phyloP scores from a whole-genome alignment of 2,888 invertebrate genomes.

The Fragum fragum region DNA sequence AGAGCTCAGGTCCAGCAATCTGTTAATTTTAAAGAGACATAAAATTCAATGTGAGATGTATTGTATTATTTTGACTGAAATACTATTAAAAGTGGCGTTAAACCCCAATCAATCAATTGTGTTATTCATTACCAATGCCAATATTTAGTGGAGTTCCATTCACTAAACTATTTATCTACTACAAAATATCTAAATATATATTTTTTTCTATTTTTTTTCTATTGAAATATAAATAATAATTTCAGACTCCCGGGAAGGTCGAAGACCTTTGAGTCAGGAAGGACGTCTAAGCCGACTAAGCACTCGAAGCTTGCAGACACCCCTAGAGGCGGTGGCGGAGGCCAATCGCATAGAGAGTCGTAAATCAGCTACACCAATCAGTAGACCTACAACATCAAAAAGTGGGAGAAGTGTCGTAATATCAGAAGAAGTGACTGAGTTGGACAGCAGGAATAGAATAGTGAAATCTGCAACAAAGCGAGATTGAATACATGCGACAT shows the following conservation, averaged over 20 bases:
- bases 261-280: constrained; percentile 62
- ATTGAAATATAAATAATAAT: background rate
- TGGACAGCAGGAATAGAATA: constrained; percentile 13
- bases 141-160: too few species aligned
- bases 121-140: too few species aligned
- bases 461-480: constrained; percentile 18
- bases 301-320: constrained; percentile 49
- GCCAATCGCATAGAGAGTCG: constrained; percentile 53
- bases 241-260: constrained; percentile 68
- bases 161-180: too few species aligned
- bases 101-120: too few species aligned
- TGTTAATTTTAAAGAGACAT: too few species aligned
- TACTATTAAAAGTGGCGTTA: too few species aligned
- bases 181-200: too few species aligned
- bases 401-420: constrained; percentile 55
- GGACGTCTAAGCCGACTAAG: constrained; percentile 58
- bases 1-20: too few species aligned
- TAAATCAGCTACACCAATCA: constrained; percentile 21
- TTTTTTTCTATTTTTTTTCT: too few species aligned
- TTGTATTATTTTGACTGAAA: too few species aligned
- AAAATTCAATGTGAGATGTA: too few species aligned
- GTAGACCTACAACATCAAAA: constrained; percentile 49
- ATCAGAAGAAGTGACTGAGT: constrained; percentile 52
- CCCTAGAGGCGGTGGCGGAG: constrained; percentile 48
- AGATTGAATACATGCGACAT: background rate